Percentiles rank a stretch among this genome's conserved stretches.
These are phyloP conservation scores for Dreissena rostriformis DNA, from an alignment of 1,140 invertebrate genomes.

Conservation along the genomic window DNA sequence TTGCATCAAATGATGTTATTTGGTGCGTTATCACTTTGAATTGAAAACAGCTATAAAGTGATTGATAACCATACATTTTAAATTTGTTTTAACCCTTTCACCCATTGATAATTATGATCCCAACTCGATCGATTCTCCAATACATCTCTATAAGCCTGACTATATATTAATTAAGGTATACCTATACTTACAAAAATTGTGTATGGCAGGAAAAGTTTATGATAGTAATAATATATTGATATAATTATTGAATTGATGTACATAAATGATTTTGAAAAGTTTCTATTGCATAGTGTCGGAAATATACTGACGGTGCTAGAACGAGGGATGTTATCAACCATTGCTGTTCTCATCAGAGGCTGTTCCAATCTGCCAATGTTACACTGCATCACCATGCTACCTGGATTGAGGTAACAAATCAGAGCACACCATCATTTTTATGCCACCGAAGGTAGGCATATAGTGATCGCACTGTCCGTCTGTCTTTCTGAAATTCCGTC, in stretches of 20 bases:
- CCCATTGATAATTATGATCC: neutral
- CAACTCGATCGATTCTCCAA: neutral
- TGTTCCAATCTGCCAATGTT: constrained; percentile 59
- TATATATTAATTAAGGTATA: neutral
- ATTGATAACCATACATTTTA: no score
- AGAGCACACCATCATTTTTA: neutral
- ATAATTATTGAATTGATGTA: neutral
- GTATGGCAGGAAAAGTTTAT: neutral
- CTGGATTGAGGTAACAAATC: constrained; percentile 62
- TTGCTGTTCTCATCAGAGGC: constrained; percentile 59
- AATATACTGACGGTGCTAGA: constrained; percentile 63
- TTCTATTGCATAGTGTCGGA: constrained; percentile 47
- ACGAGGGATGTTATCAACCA: constrained; percentile 51
- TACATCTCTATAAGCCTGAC: neutral
- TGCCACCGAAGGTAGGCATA: no score
- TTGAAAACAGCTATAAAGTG: neutral
- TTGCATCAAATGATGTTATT: neutral
- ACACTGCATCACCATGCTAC: constrained; percentile 57
- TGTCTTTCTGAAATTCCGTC: no score
- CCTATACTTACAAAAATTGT: neutral
- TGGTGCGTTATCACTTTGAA: neutral
- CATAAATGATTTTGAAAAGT: neutral
- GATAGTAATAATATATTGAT: neutral
- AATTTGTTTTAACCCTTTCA: no score
- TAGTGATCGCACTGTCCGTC: no score